phyloP scores from a whole-genome alignment of 2,113 vertebrate genomes.

The Tringa solitaria region DNA sequence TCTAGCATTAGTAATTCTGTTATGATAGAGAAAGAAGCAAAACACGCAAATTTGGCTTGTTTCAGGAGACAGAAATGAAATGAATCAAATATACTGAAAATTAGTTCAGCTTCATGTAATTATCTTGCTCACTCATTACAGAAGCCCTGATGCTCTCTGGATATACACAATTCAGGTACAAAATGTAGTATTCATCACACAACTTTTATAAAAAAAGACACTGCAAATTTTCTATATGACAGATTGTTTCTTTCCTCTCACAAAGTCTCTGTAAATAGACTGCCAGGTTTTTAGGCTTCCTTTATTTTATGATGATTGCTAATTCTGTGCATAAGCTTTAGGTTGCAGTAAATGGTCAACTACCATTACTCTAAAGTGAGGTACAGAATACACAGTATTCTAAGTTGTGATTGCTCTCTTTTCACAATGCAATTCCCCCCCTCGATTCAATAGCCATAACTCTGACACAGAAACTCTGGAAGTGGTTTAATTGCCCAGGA shows the following conservation, averaged over 20 bases:
- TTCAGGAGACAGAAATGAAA: not conserved
- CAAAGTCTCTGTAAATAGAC: not conserved
- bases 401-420: not conserved
- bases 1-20: not conserved
- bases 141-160: not conserved
- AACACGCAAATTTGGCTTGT: not conserved
- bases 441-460: fast-evolving
- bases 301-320: not conserved
- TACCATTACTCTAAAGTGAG: not conserved
- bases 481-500: not conserved
- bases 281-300: not conserved
- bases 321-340: not conserved
- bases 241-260: not conserved
- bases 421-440: not conserved
- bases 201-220: not conserved
- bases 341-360: not conserved
- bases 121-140: not conserved
- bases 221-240: not conserved
- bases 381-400: not conserved
- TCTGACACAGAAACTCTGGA: not conserved
- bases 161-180: not conserved
- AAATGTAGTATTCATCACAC: not conserved
- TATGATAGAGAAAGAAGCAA: not conserved
- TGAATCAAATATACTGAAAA: not conserved
- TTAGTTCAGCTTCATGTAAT: not conserved